Percentiles rank a stretch among this genome's conserved stretches.
These are phyloP conservation scores for Typhlomys cinereus DNA, from an alignment of 2,113 vertebrate genomes.

Conservation along the genomic window DNA sequence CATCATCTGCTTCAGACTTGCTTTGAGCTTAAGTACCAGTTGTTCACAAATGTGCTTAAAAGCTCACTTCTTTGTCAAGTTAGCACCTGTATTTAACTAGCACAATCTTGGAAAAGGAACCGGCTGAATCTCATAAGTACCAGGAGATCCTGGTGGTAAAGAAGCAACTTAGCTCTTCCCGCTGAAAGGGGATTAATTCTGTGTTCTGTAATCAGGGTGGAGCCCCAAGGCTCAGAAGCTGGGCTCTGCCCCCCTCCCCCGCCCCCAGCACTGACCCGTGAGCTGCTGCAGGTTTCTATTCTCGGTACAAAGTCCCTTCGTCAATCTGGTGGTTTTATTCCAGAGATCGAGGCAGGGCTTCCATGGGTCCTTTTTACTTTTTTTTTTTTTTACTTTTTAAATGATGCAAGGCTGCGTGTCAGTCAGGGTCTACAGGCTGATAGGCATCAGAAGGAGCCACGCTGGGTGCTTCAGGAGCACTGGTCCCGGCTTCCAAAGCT, in stretches of 20 bases:
- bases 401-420: slow-evolving; percentile 47
- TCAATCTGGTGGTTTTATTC: slow-evolving; percentile 9
- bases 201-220: not conserved
- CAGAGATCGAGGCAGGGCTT: slow-evolving; percentile 5
- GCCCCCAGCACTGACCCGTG: not conserved
- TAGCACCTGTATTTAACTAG: no score
- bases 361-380: no score
- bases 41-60: no score
- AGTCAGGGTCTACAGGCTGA: slow-evolving; percentile 11
- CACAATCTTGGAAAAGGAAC: not conserved
- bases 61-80: no score
- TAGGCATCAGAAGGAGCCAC: not conserved
- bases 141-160: not conserved
- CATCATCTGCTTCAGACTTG: no score
- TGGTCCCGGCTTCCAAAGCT: not conserved
- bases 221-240: not conserved
- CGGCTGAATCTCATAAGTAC: not conserved
- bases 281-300: not conserved
- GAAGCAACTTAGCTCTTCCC: not conserved
- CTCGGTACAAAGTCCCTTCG: slow-evolving; percentile 23
- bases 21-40: no score
- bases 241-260: not conserved
- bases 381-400: not conserved
- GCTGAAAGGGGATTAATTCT: not conserved
- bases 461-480: not conserved